Base-by-base conservation (phyloP, 2,113 vertebrate genomes). In the Daubentonia madagascariensis region DNA sequence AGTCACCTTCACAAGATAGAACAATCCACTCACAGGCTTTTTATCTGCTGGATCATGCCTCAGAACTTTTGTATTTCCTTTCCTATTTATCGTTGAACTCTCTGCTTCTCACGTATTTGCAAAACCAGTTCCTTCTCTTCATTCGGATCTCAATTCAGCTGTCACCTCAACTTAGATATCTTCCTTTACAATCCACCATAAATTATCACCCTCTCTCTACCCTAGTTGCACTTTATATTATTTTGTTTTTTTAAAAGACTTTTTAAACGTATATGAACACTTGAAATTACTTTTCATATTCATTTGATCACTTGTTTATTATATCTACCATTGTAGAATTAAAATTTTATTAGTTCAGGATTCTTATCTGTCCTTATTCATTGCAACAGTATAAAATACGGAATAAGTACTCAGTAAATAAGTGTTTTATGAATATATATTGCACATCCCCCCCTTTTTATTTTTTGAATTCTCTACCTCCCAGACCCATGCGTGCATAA, bases 221-320 rank as follows among this genome's bases (percentile, higher is more conserved):
- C 7, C 2, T 35, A 3, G 17, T 0, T 45, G 20, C 10, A 4
- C 54, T 68, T 20, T 45, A 6, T 3, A 18, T 1, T 8, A n/a
- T 89, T 54, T 89, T 54, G 43, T 83, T 10, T 11, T 32, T 57
- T 43, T 48, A 22, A n/a, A 40, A 54, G 1, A 54, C 6, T 20
- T 43, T 67, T n/a, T 14, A 79, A 93, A 93, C 23, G 10, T 10
- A 35, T 13, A 25, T 2, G 23, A 52, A 16, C 23, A 45, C 84
- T 30, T 72, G 0, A 20, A 89, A 37, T 81, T 23, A 17, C 67
- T 72, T 45, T 59, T 12, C 1, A 50, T 37, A 20, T 76, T 52
- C 5, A n/a, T 72, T 59, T 78, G 20, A 30, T 84, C 45, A 12
- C 9, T 16, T 35, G 4, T 23, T 50, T 80, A 17, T 59, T 84